Conservation (phyloP, 2,888 invertebrate species). For the Platycheirus albimanus region DNA sequence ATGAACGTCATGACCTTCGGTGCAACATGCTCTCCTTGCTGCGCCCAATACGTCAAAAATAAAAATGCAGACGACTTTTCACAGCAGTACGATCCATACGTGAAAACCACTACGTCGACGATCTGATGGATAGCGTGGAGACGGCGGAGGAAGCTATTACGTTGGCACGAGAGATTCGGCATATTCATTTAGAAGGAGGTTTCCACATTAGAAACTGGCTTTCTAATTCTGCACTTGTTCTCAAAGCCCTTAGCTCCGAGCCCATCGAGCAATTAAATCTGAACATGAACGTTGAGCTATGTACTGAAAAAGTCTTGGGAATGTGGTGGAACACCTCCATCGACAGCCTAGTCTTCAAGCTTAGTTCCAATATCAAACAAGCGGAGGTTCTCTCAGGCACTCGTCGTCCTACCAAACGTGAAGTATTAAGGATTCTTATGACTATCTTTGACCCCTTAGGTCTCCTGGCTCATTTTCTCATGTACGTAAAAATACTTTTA, state of each 20-base stretch:
- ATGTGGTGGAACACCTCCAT: conserved; percentile 58
- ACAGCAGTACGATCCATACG: too few relatives aligned
- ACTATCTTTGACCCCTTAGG: too few relatives aligned
- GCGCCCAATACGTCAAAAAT: too few relatives aligned
- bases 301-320: conserved; percentile 69
- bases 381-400: neutral
- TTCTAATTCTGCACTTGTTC: conserved; percentile 35
- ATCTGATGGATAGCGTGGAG: too few relatives aligned
- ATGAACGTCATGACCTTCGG: too few relatives aligned
- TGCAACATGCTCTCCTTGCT: too few relatives aligned
- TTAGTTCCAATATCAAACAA: neutral
- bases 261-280: neutral
- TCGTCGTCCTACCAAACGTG: conserved; percentile 8
- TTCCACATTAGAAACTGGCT: conserved; percentile 67
- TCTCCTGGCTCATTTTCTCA: too few relatives aligned
- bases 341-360: neutral
- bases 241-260: neutral
- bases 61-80: too few relatives aligned
- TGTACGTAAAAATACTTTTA: too few relatives aligned
- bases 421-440: conserved; percentile 10
- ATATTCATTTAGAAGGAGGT: conserved; percentile 29
- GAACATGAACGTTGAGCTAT: neutral
- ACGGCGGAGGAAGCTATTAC: conserved; percentile 50
- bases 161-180: conserved; percentile 15
- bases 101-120: too few relatives aligned